Percentiles rank a stretch among this genome's conserved stretches.
Evolutionary conservation across 2,113 vertebrate genomes (phyloP).

Genomic region (Macrotus californicus): DNA sequence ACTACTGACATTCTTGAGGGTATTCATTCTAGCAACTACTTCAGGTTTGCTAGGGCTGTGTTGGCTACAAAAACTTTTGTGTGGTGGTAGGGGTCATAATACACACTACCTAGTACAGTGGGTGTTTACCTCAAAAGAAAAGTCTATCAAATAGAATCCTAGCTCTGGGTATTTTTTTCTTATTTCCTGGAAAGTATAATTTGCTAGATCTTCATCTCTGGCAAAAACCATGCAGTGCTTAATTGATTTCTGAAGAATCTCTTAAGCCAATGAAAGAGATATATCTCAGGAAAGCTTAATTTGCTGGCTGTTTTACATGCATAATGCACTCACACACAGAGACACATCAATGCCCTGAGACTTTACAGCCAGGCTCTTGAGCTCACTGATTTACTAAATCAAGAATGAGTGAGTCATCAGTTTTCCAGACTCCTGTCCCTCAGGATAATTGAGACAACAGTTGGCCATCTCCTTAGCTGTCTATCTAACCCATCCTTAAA

Average conservation of each 20-base stretch:
- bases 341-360: constrained; percentile 39
- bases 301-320: constrained; percentile 56
- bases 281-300: constrained; percentile 58
- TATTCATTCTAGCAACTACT: background rate
- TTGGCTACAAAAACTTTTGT: background rate
- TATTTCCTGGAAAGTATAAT: constrained; percentile 57
- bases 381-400: constrained; percentile 16
- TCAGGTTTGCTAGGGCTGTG: background rate
- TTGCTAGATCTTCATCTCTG: constrained; percentile 75
- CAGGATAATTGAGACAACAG: constrained; percentile 63
- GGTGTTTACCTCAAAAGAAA: constrained; percentile 70
- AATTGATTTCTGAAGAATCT: constrained; percentile 76
- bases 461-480: constrained; percentile 54
- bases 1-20: background rate
- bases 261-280: constrained; percentile 71
- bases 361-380: constrained; percentile 30
- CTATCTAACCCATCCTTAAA: constrained; percentile 32
- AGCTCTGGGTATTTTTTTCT: constrained; percentile 51
- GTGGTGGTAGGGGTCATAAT: background rate
- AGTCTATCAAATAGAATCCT: constrained; percentile 65
- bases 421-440: constrained; percentile 71
- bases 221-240: constrained; percentile 58
- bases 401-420: constrained; percentile 68
- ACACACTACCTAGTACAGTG: constrained; percentile 22
- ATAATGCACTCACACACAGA: background rate